Conservation (phyloP, 2,797 vertebrate species). For the Acrossocheilus wenchowensis region DNA sequence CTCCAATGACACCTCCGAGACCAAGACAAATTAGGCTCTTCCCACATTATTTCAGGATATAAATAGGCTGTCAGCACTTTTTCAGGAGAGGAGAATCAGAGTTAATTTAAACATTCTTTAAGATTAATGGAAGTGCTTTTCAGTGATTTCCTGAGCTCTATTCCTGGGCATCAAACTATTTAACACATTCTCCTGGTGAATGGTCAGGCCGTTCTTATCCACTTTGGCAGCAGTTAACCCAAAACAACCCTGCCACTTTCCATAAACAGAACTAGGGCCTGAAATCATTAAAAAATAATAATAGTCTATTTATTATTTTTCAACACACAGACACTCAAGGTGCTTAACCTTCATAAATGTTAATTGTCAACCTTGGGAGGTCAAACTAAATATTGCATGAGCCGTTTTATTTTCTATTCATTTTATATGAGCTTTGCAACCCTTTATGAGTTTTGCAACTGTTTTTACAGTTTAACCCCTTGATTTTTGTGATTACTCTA, state of each 20-base stretch:
- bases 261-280: neutral
- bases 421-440: neutral
- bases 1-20: slow-evolving; percentile 76
- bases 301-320: neutral
- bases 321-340: neutral
- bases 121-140: slow-evolving; percentile 80
- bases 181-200: slow-evolving; percentile 65
- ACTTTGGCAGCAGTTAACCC: slow-evolving; percentile 1
- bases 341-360: slow-evolving; percentile 4
- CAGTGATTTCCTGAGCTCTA: slow-evolving; percentile 73
- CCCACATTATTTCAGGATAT: slow-evolving; percentile 78
- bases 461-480: neutral
- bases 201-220: slow-evolving; percentile 46
- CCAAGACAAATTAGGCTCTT: slow-evolving; percentile 79
- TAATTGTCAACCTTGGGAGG: neutral
- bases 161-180: slow-evolving; percentile 71
- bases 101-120: slow-evolving; percentile 82
- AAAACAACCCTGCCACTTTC: neutral
- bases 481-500: neutral
- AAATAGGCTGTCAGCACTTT: slow-evolving; percentile 77
- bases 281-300: neutral
- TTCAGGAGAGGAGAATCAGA: slow-evolving; percentile 71
- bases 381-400: neutral
- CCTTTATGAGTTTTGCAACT: neutral
- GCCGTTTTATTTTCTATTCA: neutral